Evolutionary conservation across 2,113 vertebrate genomes (phyloP).

Genomic region (Sylvia atricapilla): DNA sequence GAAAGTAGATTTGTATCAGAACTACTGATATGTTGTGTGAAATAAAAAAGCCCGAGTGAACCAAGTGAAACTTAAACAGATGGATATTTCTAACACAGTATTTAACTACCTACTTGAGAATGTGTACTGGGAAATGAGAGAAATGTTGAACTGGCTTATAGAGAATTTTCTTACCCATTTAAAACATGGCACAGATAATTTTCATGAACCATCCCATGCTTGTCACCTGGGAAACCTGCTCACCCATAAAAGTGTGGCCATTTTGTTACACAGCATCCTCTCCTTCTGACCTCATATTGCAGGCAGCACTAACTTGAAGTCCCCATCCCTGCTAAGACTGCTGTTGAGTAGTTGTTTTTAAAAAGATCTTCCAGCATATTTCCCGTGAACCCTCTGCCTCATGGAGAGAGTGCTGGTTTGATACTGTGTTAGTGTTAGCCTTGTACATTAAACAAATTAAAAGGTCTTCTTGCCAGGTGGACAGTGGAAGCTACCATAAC

Average conservation of each 20-base stretch:
- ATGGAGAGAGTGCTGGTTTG: neutral
- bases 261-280: neutral
- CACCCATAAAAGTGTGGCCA: neutral
- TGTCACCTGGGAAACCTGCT: neutral
- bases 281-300: neutral
- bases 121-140: neutral
- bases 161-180: neutral
- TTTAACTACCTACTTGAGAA: neutral
- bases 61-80: neutral
- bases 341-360: neutral
- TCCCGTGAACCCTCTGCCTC: neutral
- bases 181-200: neutral
- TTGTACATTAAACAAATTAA: neutral
- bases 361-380: neutral
- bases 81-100: neutral
- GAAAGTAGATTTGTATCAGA: neutral
- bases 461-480: neutral
- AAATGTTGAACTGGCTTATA: neutral
- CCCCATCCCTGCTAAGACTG: neutral
- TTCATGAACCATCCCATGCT: neutral
- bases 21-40: neutral
- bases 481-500: neutral
- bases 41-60: neutral
- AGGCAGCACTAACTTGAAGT: neutral
- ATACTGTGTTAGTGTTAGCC: neutral